phyloP scores from a whole-genome alignment of 2,797 vertebrate genomes.

The Anniella stebbinsi region DNA sequence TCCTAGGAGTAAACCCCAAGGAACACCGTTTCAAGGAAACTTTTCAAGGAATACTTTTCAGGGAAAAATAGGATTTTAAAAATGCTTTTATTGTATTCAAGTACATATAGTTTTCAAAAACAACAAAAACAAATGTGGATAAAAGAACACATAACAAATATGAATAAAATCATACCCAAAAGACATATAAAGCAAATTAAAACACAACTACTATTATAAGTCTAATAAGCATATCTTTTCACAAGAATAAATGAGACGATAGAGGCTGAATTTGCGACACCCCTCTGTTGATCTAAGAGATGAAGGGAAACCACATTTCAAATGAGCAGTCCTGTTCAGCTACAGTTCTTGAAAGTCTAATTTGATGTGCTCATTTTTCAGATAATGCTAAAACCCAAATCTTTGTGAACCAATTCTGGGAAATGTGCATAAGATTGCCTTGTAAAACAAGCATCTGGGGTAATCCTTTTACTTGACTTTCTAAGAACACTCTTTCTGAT shows the following conservation, averaged over 20 bases:
- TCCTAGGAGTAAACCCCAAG: no score
- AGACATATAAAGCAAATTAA: not conserved
- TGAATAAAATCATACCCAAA: not conserved
- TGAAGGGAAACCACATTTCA: not conserved
- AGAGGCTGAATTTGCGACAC: not conserved
- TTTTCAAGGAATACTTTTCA: no score
- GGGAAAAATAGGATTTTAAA: not conserved
- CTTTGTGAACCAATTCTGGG: not conserved
- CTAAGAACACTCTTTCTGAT: not conserved
- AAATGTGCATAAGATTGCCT: not conserved
- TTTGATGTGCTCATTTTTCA: not conserved
- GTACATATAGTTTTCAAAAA: not conserved
- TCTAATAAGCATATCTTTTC: not conserved
- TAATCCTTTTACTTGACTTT: conserved; percentile 1
- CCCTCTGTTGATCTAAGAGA: not conserved
- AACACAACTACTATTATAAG: not conserved
- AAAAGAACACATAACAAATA: not conserved
- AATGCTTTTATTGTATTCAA: not conserved
- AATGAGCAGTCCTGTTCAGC: not conserved
- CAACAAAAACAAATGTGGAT: not conserved
- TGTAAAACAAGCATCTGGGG: not conserved
- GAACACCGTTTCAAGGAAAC: no score
- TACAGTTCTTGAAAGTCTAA: not conserved
- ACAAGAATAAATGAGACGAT: not conserved
- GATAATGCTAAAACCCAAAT: not conserved